phyloP scores from a whole-genome alignment of 2,888 invertebrate genomes.

The Phyllotreta cruciferae region DNA sequence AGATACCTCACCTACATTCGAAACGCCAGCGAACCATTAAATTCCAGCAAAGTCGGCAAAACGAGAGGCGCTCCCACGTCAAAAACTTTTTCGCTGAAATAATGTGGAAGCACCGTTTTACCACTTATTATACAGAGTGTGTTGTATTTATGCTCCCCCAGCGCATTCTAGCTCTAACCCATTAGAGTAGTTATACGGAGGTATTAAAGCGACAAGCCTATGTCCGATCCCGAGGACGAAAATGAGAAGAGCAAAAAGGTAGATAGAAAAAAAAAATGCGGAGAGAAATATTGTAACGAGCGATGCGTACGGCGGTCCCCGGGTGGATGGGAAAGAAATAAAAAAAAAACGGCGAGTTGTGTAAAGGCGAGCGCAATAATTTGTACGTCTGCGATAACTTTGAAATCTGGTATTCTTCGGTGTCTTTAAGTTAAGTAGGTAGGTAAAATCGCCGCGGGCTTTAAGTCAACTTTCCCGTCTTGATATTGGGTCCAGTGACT shows the following conservation, averaged over 20 bases:
- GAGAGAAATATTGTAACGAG: too few species aligned
- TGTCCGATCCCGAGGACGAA: too few species aligned
- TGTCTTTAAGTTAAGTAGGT: constrained; percentile 45
- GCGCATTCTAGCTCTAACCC: too few species aligned
- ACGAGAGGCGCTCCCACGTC: constrained; percentile 10
- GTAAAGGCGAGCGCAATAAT: constrained; percentile 34
- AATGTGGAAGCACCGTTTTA: neutral
- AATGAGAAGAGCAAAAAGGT: too few species aligned
- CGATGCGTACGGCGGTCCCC: too few species aligned
- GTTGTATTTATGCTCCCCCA: too few species aligned
- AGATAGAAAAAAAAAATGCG: too few species aligned
- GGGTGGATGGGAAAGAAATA: constrained; percentile 1
- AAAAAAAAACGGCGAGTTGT: constrained; percentile 21
- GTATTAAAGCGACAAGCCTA: too few species aligned
- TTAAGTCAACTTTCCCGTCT: constrained; percentile 47
- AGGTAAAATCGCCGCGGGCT: constrained; percentile 41
- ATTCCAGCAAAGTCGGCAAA: neutral
- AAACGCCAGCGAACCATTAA: constrained; percentile 19
- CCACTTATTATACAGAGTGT: too few species aligned
- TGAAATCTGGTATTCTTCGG: constrained; percentile 40
- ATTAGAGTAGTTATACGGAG: too few species aligned
- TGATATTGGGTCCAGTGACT: constrained; percentile 47
- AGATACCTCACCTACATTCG: constrained; percentile 16
- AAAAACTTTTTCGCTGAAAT: neutral
- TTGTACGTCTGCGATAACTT: constrained; percentile 38